Base-by-base conservation (phyloP, 2,888 invertebrate genomes). In the Acanthococcus lagerstroemiae region DNA sequence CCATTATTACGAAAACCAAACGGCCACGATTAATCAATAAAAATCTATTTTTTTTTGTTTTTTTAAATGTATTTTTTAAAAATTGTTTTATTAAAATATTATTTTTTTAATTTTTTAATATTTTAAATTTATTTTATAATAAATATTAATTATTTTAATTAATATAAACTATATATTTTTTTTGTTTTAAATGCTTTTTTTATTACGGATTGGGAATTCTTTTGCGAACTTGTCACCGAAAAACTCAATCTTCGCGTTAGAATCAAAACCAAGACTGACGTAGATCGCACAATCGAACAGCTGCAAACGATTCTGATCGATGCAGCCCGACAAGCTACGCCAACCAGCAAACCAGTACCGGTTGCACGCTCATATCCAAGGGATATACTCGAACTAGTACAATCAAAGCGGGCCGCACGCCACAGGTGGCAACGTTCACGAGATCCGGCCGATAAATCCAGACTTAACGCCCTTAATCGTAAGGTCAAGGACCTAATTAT, bases 231-330 rank as follows among this genome's bases (percentile, higher is more conserved):
- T 19, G 50, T 50, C 25, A 27, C 58, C 17, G n/a, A 58, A 25
- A 27, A 27, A 21, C 45, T 58, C 9, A 58, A 66, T 37, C 58
- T 66, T 12, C 65, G 56, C 24, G 37, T 26, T 22, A 66, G 50
- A 17, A 21, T 66, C 4, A 60, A 66, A 45, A 24, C 56, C 4
- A 24, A 56, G 19, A n/a, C 56, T 37, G 66, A 66, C 15, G 30
- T 66, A 12, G 50, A 66, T 21, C 3, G 21, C 25, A 57, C 58
- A n/a, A 46, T 66, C 9, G 19, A 48, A 9, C 21, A 66, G n/a
- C 19, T 65, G 4, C 37, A n/a, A 17, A 25, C 45, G 22, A 37
- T 50, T 21, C 17, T 60, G 5, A 37, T 19, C 4, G 44, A 60
- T 6, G 60, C 60, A 21, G 60, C 60, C 17, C 48, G n/a, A 9